Base-by-base conservation (phyloP, 2,113 vertebrate species). In the Perca flavescens region DNA sequence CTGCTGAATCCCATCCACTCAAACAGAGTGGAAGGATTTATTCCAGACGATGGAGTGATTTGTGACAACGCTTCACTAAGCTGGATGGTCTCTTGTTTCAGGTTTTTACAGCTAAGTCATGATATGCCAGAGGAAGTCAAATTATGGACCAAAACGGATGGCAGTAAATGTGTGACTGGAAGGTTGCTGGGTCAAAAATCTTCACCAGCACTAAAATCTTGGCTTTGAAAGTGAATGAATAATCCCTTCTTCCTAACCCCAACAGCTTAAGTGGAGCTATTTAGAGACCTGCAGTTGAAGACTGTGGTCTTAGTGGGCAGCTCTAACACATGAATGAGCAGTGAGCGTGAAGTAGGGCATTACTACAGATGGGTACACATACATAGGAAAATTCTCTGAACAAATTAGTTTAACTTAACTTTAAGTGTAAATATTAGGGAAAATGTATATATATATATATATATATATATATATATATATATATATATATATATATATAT, bases 201-300 rank as follows among this genome's bases (percentile, higher is more conserved):
- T 83, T 70, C 60, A 64, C 77, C 50, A 66, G 79, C 80, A 62
- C 66, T 74, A 57, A 87, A 84, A 84, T 80, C 63, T 78, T 85
- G 85, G 63, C 77, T 88, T 87, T 88, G 61, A 60, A 80, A 89
- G 65, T 83, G 67, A 91, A 85, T 89, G 81, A 89, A 89, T 91
- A 89, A 90, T 88, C 91, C 84, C 69, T 54, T 88, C 67, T 83
- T 83, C 53, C 79, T 81, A 76, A 84, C 86, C 84, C 89, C 80
- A 80, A 81, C 65, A 71, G 82, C 81, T 89, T 90, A 91, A 89
- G 81, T 83, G 76, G 70, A 87, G 84, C 89, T 90, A 91, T 89
- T 92, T 90, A 87, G 83, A 84, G 85, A 90, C 74, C 81, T 88
- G 76, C 69, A 84, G 86, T 80, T 14, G 22, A 84, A 87, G 80